These are phyloP conservation scores for Tyrannus savana DNA, from an alignment of 2,113 vertebrate species.

Conservation along the genomic window DNA sequence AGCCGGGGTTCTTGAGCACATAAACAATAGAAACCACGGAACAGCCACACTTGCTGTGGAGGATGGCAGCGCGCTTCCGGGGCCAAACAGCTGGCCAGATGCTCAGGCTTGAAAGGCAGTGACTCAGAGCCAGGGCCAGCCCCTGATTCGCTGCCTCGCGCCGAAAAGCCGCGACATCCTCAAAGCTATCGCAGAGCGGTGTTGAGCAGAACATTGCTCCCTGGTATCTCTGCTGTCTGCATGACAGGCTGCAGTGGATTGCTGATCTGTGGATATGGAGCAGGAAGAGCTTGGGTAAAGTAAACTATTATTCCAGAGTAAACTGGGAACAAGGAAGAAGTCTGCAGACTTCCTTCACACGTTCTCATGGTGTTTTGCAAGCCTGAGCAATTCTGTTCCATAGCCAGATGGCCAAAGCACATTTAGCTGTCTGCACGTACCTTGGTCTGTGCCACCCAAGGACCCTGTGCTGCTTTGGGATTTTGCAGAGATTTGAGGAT, in stretches of 20 bases:
- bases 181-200: neutral
- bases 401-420: neutral
- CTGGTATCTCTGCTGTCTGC: neutral
- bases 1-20: neutral
- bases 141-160: accelerated
- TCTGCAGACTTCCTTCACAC: neutral
- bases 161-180: neutral
- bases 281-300: slow-evolving; percentile 12
- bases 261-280: slow-evolving; percentile 10
- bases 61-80: neutral
- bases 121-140: neutral
- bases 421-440: neutral
- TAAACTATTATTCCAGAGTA: neutral
- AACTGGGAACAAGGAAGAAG: slow-evolving; percentile 42
- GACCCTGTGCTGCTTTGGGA: neutral
- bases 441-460: neutral
- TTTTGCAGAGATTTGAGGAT: neutral
- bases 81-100: slow-evolving; percentile 5
- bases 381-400: neutral
- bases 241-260: neutral
- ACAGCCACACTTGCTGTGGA: neutral
- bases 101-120: neutral
- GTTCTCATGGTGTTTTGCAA: slow-evolving; percentile 38
- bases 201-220: neutral
- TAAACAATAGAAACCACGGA: neutral